These are phyloP conservation scores for Talpa occidentalis DNA, from an alignment of 2,113 vertebrate genomes.

Conservation along the genomic window DNA sequence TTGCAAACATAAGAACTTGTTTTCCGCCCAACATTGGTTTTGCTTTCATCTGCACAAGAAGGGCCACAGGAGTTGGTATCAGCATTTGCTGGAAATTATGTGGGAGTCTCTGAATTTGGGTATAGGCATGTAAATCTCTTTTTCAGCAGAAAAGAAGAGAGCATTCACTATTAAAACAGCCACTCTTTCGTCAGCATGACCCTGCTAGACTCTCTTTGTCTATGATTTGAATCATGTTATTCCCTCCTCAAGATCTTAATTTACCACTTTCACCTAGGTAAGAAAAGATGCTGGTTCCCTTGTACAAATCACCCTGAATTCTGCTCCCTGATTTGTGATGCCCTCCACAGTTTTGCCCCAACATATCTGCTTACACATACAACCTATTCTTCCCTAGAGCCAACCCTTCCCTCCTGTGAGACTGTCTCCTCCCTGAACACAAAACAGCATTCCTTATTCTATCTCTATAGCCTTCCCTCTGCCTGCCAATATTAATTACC, in stretches of 20 bases:
- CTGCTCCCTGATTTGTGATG: neutral
- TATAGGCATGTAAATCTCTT: neutral
- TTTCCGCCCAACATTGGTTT: conserved; percentile 39
- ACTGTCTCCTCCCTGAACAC: neutral
- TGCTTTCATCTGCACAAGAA: conserved; percentile 45
- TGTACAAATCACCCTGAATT: neutral
- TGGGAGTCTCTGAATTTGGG: conserved; percentile 22
- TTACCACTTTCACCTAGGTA: neutral
- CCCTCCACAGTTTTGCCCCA: neutral
- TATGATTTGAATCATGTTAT: conserved; percentile 6
- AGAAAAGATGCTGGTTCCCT: neutral
- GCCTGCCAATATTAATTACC: neutral
- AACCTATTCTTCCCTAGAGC: neutral
- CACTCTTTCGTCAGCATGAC: neutral
- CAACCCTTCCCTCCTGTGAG: neutral
- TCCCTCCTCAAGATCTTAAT: conserved; percentile 1
- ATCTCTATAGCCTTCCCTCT: neutral
- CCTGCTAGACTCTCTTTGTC: conserved; percentile 27
- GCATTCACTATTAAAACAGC: conserved; percentile 68
- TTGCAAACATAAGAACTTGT: conserved; percentile 57
- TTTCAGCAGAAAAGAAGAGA: conserved; percentile 8
- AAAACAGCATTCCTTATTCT: neutral
- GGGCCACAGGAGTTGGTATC: neutral
- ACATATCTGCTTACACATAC: neutral
- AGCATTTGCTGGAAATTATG: conserved; percentile 35